Evolutionary conservation across 2,888 invertebrate genomes (phyloP).

Genomic region (Augiades crinisus): DNA sequence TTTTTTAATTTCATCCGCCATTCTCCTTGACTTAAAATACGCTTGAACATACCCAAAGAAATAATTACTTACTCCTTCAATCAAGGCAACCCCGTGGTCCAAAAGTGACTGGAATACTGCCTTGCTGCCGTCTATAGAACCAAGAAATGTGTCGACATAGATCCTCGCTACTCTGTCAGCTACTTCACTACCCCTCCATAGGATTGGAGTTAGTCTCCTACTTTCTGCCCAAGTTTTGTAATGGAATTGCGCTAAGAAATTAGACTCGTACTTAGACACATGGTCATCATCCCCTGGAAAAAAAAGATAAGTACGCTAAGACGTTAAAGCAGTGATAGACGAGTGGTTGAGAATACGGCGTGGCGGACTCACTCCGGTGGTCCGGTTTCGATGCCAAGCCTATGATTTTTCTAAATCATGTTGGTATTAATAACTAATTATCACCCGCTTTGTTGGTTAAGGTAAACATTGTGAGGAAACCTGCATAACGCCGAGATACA

Average conservation of each 20-base stretch:
- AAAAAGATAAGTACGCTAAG: not conserved
- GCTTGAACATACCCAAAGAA: too few relatives aligned
- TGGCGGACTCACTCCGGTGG: too few relatives aligned
- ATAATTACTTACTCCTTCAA: slow-evolving; percentile 64
- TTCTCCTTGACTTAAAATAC: too few relatives aligned
- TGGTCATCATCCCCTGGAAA: slow-evolving; percentile 82
- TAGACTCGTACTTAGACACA: slow-evolving; percentile 67
- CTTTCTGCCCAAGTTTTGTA: slow-evolving; percentile 53
- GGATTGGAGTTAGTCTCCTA: slow-evolving; percentile 47
- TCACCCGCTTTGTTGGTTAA: too few relatives aligned
- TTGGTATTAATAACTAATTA: too few relatives aligned
- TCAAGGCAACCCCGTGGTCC: slow-evolving; percentile 76
- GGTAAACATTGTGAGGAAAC: too few relatives aligned
- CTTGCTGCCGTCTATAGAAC: slow-evolving; percentile 60
- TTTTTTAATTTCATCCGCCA: too few relatives aligned
- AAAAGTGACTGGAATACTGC: slow-evolving; percentile 74
- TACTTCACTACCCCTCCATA: slow-evolving; percentile 74
- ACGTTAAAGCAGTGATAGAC: too few relatives aligned
- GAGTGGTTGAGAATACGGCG: too few relatives aligned
- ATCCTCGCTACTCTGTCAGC: slow-evolving; percentile 58
- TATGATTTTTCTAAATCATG: too few relatives aligned
- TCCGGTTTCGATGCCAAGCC: too few relatives aligned
- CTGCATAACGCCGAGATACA: too few relatives aligned
- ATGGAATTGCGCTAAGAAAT: slow-evolving; percentile 68
- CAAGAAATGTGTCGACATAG: slow-evolving; percentile 69